These are phyloP conservation scores for Emydura subglobosa DNA, from an alignment of 2,113 vertebrate genomes.

Conservation along the genomic window DNA sequence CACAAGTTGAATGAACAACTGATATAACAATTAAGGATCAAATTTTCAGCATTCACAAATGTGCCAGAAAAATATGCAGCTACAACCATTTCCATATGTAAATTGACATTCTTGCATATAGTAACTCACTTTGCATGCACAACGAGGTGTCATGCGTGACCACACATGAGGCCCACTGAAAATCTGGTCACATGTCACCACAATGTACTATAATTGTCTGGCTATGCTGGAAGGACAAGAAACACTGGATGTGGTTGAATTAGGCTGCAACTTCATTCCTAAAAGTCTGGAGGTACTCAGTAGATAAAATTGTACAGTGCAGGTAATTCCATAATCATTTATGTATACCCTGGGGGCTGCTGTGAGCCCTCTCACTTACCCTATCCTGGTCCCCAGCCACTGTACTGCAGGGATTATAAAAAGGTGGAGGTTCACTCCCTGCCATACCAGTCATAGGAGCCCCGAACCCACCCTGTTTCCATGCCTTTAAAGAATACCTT, in stretches of 20 bases:
- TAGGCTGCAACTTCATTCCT: background rate
- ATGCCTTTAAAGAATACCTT: background rate
- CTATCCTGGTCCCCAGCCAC: background rate
- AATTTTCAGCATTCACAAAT: background rate
- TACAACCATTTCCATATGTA: background rate
- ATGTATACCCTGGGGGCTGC: background rate
- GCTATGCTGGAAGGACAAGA: background rate
- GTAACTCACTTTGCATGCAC: background rate
- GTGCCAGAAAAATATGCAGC: background rate
- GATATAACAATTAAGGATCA: background rate
- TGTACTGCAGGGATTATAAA: background rate
- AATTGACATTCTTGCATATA: background rate
- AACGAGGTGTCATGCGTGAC: background rate
- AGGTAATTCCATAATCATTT: background rate
- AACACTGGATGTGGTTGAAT: background rate
- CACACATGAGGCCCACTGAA: background rate
- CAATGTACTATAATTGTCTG: background rate
- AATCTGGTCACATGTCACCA: background rate
- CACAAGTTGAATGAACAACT: background rate
- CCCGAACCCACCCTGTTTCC: background rate
- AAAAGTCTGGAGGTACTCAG: background rate
- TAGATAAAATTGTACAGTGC: background rate
- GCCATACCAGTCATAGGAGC: background rate
- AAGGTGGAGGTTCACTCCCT: background rate
- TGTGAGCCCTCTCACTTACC: background rate